Evolutionary conservation across 2,113 vertebrate genomes (phyloP), one percentile per base, ranked within the genome.

Genomic region (Sakesphorus luctuosus): DNA sequence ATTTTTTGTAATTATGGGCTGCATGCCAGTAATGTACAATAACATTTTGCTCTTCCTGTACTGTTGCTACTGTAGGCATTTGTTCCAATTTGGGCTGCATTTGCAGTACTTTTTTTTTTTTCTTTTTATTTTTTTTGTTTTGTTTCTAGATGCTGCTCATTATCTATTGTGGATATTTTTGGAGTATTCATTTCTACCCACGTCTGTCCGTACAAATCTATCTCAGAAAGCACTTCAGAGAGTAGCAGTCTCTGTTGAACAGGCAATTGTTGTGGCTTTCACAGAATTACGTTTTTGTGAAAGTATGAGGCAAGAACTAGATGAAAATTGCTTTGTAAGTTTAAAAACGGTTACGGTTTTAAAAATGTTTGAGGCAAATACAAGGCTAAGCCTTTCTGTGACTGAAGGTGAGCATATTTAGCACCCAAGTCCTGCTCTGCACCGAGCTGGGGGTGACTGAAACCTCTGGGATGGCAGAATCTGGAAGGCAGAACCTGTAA

Each of bases 11-110:
- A 84, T 78, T 56, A 43, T 2, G 36, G 94, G 93, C 90, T 68
- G 49, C n/a, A 6, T 33, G 93, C 93, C 96, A 97, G 77, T 86
- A 94, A 92, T 46, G 77, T 90, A 84, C 94, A 95, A 90, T 92
- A 95, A 96, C 80, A 92, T 96, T 97, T 96, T 96, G 92, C 96
- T 96, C 90, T 96, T 94, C 91, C 96, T 93, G 88, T 89, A 77
- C 94, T 90, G 65, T 95, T 93, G 96, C 96, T 96, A 91, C 94
- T 94, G 94, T 90, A 92, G 86, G 80, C 86, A 90, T 90, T 94
- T 25, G 2, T 94, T 96, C 94, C 96, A 92, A 92, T 88, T 93
- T 81, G 80, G 92, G 79, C 79, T 95, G 80, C 66, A 13, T 92
- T 95, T 95, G 73, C 83, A 88, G 61, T 92, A 75, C 13, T 8